Conservation (phyloP, 2,888 invertebrate species). For the Polydrusus cervinus region DNA sequence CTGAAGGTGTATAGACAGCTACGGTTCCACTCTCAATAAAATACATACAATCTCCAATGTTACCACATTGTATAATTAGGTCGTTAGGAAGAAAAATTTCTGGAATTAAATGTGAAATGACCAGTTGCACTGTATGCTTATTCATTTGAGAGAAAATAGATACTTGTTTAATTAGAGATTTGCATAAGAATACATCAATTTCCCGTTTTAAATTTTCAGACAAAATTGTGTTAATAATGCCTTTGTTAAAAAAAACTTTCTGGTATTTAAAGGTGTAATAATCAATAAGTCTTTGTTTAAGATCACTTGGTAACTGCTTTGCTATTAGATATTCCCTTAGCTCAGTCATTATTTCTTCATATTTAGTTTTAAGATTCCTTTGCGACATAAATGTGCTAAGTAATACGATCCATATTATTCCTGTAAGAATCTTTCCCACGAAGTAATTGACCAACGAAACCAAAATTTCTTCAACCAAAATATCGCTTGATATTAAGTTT, state of each 20-base stretch:
- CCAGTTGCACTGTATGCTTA: slow-evolving; percentile 71
- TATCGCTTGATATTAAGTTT: background rate
- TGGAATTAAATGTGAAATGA: slow-evolving; percentile 73
- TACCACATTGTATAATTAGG: slow-evolving; percentile 75
- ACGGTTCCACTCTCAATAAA: slow-evolving; percentile 78
- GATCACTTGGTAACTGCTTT: slow-evolving; percentile 68
- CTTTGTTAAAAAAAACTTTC: slow-evolving; percentile 69
- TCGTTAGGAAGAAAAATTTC: slow-evolving; percentile 78
- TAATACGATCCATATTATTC: slow-evolving; percentile 54
- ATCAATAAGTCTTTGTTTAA: slow-evolving; percentile 66
- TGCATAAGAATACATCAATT: slow-evolving; percentile 74
- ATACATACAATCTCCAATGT: slow-evolving; percentile 78
- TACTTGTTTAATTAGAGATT: slow-evolving; percentile 74
- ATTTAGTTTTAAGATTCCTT: slow-evolving; percentile 67
- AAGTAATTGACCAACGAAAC: slow-evolving; percentile 51
- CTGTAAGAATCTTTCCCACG: slow-evolving; percentile 54
- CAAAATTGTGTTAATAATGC: slow-evolving; percentile 60
- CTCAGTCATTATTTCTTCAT: slow-evolving; percentile 69
- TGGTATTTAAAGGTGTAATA: slow-evolving; percentile 70
- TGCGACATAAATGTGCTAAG: slow-evolving; percentile 53
- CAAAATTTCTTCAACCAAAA: slow-evolving; percentile 46
- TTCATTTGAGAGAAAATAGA: slow-evolving; percentile 74
- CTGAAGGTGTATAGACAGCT: slow-evolving; percentile 75
- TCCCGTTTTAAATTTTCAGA: slow-evolving; percentile 70
- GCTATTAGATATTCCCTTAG: slow-evolving; percentile 68